Percentiles rank a stretch among this genome's conserved stretches.
Conservation (phyloP, 2,797 vertebrate genomes). For the Scleropages formosus region DNA sequence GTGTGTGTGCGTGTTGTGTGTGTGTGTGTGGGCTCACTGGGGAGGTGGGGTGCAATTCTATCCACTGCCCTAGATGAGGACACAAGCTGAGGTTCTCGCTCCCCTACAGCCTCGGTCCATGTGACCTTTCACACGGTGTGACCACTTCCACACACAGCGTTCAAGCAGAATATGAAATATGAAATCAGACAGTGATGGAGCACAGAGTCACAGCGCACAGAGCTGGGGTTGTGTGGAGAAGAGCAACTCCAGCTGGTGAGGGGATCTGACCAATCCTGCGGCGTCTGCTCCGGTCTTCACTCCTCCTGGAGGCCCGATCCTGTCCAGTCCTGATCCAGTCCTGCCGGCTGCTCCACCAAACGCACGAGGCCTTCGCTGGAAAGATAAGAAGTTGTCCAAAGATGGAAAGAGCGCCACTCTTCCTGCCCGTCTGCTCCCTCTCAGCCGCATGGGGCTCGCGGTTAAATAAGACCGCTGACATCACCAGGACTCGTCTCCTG, state of each 20-base stretch:
- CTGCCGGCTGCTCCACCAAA: neutral
- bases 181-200: neutral
- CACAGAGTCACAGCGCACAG: neutral
- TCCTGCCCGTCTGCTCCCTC: neutral
- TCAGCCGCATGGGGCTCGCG: neutral
- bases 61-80: constrained; percentile 5
- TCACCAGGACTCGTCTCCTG: constrained; percentile 26
- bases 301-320: constrained; percentile 18
- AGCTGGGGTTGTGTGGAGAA: too few species aligned
- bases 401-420: neutral
- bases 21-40: neutral
- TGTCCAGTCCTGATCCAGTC: neutral
- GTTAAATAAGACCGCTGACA: constrained; percentile 27
- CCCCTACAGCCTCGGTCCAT: neutral
- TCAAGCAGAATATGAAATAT: neutral
- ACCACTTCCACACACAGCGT: neutral
- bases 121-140: neutral
- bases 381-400: neutral
- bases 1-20: too few species aligned
- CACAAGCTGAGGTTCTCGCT: neutral
- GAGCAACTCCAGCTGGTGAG: too few species aligned
- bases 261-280: neutral
- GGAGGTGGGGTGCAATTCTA: too few species aligned
- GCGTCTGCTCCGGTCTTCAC: neutral
- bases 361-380: too few species aligned